Conservation (phyloP, 1,140 invertebrate species). For the Bombus difficillimus region DNA sequence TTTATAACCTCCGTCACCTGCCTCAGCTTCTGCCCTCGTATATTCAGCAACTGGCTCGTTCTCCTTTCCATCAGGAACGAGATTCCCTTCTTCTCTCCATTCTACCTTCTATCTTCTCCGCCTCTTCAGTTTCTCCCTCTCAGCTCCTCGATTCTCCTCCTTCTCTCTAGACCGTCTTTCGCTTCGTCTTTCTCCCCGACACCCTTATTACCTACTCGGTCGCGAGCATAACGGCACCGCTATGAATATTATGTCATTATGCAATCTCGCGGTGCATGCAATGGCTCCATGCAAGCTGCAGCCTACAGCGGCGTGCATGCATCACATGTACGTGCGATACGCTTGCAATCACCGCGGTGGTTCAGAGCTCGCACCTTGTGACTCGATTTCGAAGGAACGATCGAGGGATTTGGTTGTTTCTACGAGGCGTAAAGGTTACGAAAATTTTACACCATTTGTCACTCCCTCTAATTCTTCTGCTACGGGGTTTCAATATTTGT, state of each 20-base stretch:
- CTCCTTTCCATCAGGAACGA: slow-evolving; percentile 48
- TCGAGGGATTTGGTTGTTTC: not conserved
- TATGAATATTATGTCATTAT: slow-evolving; percentile 83
- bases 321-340: not conserved
- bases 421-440: not conserved
- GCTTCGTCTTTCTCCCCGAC: slow-evolving; percentile 60
- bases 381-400: not conserved
- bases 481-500: not conserved
- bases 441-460: slow-evolving; percentile 34
- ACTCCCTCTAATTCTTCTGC: not conserved
- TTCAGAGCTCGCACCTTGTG: not conserved
- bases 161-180: not conserved
- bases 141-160: not conserved
- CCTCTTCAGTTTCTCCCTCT: slow-evolving; percentile 4
- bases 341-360: not conserved
- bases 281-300: slow-evolving; percentile 56
- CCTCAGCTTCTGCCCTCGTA: slow-evolving; percentile 19
- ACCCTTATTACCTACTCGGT: slow-evolving; percentile 76
- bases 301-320: slow-evolving; percentile 18
- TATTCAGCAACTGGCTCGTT: slow-evolving; percentile 49
- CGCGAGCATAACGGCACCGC: slow-evolving; percentile 73
- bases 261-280: slow-evolving; percentile 79
- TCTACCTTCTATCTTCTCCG: not conserved
- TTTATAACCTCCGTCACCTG: slow-evolving; percentile 57
- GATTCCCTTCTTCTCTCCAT: not conserved